Base-by-base conservation (phyloP, 2,888 invertebrate species). In the Opisthograptis luteolata region DNA sequence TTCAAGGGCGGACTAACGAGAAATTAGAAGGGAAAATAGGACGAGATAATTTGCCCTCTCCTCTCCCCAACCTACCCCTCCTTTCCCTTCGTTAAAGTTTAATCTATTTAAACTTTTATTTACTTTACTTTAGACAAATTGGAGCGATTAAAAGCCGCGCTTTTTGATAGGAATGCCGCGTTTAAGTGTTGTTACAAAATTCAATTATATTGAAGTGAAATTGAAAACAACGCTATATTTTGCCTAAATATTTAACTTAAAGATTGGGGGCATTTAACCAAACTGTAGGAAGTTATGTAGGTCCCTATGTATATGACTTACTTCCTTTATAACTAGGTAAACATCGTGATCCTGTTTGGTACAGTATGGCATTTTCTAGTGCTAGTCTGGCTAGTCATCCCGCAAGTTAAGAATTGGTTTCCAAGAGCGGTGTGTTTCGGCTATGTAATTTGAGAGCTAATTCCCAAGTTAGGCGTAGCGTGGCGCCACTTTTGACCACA, bases 51-150 rank as follows among this genome's bases (percentile, higher is more conserved):
- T 87, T 85, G 74, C 58, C 73, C 69, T 63, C 70, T 70, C 67
- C 67, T 60, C 55, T 64, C 62, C 66, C 59, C 62, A 28, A 39
- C 54, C 60, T 58, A 60, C 57, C 55, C 46, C 59, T 60, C 67
- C 39, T 37, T 58, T 63, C 67, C 75, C 75, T 81, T 81, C 83
- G 77, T 87, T 85, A 81, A 81, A 79, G 81, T 84, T 87, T 87
- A 87, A 87, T 88, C 87, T 84, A 81, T 85, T 83, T 85, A 84
- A 85, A 88, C 84, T 89, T 88, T 88, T 88, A 87, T 87, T 87
- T 87, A 86, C 76, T 81, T 87, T 86, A 86, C 76, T 80, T 78
- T 72, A 76, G 76, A 74, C 64, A 79, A 86, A 86, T 85, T 84
- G 79, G 70, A 70, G 71, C 74, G 81, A 87, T 87, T 87, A 86